phyloP scores from a whole-genome alignment of 2,888 invertebrate genomes.

The Noctuana brunneofusca region DNA sequence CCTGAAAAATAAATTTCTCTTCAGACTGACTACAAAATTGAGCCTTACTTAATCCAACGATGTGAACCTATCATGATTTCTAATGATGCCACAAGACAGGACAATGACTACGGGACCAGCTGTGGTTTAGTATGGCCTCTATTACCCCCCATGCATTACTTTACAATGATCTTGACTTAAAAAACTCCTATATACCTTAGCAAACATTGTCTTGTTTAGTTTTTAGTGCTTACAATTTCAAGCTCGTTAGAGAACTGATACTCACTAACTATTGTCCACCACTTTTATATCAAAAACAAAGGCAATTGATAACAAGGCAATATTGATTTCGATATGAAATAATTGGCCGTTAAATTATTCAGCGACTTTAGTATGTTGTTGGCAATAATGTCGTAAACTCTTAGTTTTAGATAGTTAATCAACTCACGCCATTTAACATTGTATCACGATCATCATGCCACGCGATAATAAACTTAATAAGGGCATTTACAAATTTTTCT shows the following conservation, averaged over 20 bases:
- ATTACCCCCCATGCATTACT: no score
- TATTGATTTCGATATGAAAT: conserved; percentile 27
- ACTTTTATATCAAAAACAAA: conserved; percentile 25
- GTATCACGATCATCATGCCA: conserved; percentile 7
- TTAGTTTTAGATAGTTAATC: conserved; percentile 12
- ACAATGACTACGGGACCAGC: no score
- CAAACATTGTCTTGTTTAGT: conserved; percentile 18
- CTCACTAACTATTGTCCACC: not conserved
- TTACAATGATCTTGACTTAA: no score
- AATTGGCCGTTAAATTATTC: conserved; percentile 30
- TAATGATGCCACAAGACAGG: no score
- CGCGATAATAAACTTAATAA: not conserved
- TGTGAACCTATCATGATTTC: no score
- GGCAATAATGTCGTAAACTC: conserved; percentile 25
- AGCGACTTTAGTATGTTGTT: conserved; percentile 17
- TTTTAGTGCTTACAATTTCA: conserved; percentile 11
- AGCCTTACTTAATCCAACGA: no score
- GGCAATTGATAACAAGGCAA: conserved; percentile 16
- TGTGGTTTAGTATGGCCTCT: no score
- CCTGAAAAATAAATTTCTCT: conserved; percentile 8
- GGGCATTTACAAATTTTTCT: no score
- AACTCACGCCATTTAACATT: conserved; percentile 6
- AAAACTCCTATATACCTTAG: conserved; percentile 24
- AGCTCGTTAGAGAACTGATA: conserved; percentile 23
- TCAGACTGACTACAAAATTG: no score